phyloP scores from a whole-genome alignment of 2,888 invertebrate genomes.

The Acronicta psi region DNA sequence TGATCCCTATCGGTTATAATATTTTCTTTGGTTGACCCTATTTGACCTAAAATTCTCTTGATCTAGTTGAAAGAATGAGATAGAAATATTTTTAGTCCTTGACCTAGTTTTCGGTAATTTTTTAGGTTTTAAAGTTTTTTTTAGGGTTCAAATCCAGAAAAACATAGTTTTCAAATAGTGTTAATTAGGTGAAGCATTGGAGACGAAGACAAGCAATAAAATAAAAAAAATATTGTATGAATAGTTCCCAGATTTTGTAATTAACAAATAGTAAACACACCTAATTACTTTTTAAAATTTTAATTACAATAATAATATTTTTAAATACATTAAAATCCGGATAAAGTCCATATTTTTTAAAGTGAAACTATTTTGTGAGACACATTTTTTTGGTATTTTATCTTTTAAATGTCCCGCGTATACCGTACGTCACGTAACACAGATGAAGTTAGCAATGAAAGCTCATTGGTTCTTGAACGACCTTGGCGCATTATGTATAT shows the following conservation, averaged over 20 bases:
- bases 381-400: constrained; percentile 10
- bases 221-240: no score
- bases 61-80: constrained; percentile 66
- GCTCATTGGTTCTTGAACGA: constrained; percentile 73
- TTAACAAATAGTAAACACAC: no score
- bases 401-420: constrained; percentile 60
- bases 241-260: no score
- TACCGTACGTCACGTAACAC: constrained; percentile 57
- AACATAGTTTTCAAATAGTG: no score
- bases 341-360: neutral
- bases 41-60: constrained; percentile 64
- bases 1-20: no score
- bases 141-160: constrained; percentile 1
- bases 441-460: constrained; percentile 67
- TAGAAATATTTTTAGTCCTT: constrained; percentile 64
- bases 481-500: constrained; percentile 80
- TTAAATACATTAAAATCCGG: no score
- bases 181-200: no score
- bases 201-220: no score
- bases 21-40: constrained; percentile 62
- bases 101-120: constrained; percentile 68
- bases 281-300: no score
- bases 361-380: neutral
- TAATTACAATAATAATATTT: no score
- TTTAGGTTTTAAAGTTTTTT: no score